These are phyloP conservation scores for Furcula furcula DNA, from an alignment of 2,888 invertebrate genomes.

Conservation along the genomic window DNA sequence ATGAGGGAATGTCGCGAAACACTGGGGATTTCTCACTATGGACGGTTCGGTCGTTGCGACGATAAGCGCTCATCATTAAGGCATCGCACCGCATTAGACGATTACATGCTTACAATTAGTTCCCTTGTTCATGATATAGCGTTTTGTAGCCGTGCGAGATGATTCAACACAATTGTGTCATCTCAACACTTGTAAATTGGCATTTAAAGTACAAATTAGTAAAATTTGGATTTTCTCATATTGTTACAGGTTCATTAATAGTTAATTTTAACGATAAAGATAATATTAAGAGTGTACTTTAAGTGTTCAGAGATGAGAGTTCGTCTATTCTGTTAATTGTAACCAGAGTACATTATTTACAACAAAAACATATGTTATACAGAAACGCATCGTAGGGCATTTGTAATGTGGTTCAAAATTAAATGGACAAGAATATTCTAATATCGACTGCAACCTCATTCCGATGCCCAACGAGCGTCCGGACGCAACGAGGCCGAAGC, in stretches of 20 bases:
- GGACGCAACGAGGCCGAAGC: constrained; percentile 46
- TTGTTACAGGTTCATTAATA: constrained; percentile 82
- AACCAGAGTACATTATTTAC: constrained; percentile 56
- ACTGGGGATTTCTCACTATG: constrained; percentile 79
- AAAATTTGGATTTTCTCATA: constrained; percentile 79
- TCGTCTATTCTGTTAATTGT: constrained; percentile 69
- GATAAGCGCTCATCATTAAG: constrained; percentile 76
- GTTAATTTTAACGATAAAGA: constrained; percentile 71
- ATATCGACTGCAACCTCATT: constrained; percentile 8
- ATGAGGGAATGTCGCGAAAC: constrained; percentile 78
- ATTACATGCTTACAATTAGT: constrained; percentile 71
- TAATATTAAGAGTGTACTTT: constrained; percentile 81
- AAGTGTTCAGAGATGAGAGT: constrained; percentile 79
- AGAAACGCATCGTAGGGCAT: constrained; percentile 28
- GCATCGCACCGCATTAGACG: constrained; percentile 79
- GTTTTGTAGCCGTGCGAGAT: constrained; percentile 71
- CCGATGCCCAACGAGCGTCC: constrained; percentile 49
- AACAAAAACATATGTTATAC: constrained; percentile 50
- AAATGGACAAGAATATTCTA: constrained; percentile 9
- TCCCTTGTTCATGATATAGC: constrained; percentile 63
- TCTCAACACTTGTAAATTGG: constrained; percentile 78
- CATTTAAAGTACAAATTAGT: constrained; percentile 82
- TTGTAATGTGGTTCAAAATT: constrained; percentile 23
- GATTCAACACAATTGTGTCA: constrained; percentile 68
- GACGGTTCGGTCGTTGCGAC: constrained; percentile 75